Evolutionary conservation across 2,888 invertebrate species (phyloP), one percentile per base, ranked within the genome.

Genomic region (Cataglyphis albicans): DNA sequence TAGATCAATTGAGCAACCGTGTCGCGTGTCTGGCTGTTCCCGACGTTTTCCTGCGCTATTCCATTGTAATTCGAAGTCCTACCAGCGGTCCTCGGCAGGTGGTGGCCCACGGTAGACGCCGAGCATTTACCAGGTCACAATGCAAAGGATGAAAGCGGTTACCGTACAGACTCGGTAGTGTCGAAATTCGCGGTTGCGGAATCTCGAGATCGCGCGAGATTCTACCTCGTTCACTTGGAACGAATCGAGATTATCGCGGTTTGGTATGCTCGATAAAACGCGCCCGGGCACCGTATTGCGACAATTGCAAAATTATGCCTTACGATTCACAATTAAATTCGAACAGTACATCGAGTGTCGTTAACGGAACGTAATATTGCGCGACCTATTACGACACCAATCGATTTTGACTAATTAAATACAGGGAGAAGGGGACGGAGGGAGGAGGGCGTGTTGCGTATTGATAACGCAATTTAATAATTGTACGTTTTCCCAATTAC

Each of bases 11-110:
- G 88, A 68, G 83, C 88, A 86, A 84, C 84, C 76, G 85, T 72
- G 72, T 82, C 57, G 80, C 83, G 55, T 59, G 83, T 82, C 86
- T 86, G 63, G n/a, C n/a, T 52, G 41, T 67, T 82, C 78, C 38
- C 82, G 81, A 61, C 73, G 75, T 80, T 83, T 73, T 78, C 75
- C 21, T 55, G 61, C 65, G n/a, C 52, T 52, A 52, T 65, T 44
- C 88, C 70, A 90, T 89, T 90, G 90, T 90, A 89, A 86, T 87
- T 78, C 55, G 68, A 85, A 90, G 89, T 88, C 82, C 80, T 78
- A 59, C 57, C 52, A 44, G 55, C 6, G 32, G 32, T 32, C 32
- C 6, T 63, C 63, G 84, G 84, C 63, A 64, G 72, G 38, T 59
- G 6, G 41, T 48, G 68, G 35, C 59, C 15, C 59, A 73, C 83